These are phyloP conservation scores for Drosophila helvetica DNA, from an alignment of 2,888 invertebrate species.

Conservation along the genomic window DNA sequence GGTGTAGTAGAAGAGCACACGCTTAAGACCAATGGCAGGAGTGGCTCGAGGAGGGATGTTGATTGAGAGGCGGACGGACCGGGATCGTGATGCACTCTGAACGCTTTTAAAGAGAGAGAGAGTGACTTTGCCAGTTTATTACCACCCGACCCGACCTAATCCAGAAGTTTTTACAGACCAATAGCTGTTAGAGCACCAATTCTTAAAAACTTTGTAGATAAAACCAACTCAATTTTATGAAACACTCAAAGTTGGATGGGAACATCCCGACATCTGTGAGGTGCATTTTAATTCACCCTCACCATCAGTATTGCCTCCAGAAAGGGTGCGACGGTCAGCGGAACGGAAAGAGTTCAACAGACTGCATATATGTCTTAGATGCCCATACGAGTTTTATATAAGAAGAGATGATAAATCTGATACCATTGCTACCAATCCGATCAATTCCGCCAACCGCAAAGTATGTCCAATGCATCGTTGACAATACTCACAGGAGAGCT, in stretches of 20 bases:
- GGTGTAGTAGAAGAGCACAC: background rate
- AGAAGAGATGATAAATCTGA: slow-evolving; percentile 12
- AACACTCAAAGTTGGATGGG: too few species aligned
- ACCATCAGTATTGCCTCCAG: background rate
- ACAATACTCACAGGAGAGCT: slow-evolving; percentile 1
- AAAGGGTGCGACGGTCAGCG: slow-evolving; percentile 9
- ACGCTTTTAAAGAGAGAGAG: slow-evolving; percentile 17
- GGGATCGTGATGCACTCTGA: slow-evolving; percentile 17
- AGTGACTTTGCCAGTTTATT: slow-evolving; percentile 2
- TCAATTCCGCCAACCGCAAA: slow-evolving; percentile 47
- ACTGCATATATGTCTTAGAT: slow-evolving; percentile 9
- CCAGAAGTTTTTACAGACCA: slow-evolving; percentile 10
- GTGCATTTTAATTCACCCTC: slow-evolving; percentile 7
- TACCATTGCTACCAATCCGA: slow-evolving; percentile 42
- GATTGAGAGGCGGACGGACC: background rate
- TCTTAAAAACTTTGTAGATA: slow-evolving; percentile 25
- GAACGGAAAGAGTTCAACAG: slow-evolving; percentile 23
- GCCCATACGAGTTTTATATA: slow-evolving; percentile 19
- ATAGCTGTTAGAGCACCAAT: slow-evolving; percentile 8
- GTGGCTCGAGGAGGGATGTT: background rate
- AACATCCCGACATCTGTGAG: slow-evolving; percentile 1
- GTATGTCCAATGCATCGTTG: slow-evolving; percentile 3
- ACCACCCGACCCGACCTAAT: background rate
- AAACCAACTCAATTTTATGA: slow-evolving; percentile 30
- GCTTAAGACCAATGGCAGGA: slow-evolving; percentile 26